These are phyloP conservation scores for Drosophila trapezifrons DNA, from an alignment of 1,140 invertebrate genomes.

Conservation along the genomic window DNA sequence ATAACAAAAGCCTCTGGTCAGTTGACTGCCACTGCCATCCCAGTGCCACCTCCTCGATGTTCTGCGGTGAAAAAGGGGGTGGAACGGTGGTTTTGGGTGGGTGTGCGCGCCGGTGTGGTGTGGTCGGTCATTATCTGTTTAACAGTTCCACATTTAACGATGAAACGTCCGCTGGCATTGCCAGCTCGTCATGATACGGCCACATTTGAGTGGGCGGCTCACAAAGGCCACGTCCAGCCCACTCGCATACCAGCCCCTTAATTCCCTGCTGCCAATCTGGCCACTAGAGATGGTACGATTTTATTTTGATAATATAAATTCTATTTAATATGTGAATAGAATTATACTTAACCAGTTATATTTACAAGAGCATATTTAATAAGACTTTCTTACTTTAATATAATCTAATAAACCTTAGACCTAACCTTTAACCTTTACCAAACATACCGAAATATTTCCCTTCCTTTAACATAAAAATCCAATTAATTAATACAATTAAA, in stretches of 20 bases:
- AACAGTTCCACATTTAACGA: conserved; percentile 81
- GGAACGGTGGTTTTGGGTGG: background rate
- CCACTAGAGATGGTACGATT: conserved; percentile 27
- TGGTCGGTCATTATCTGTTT: conserved; percentile 78
- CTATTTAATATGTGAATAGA: too few relatives aligned
- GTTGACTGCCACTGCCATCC: conserved; percentile 13
- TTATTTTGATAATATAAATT: background rate
- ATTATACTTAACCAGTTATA: too few relatives aligned
- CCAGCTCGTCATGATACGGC: conserved; percentile 60
- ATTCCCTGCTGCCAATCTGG: conserved; percentile 12
- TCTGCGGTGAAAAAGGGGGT: conserved; percentile 24
- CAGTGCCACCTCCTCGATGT: conserved; percentile 7
- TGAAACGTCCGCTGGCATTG: conserved; percentile 53
- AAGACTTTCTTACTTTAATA: too few relatives aligned
- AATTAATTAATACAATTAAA: too few relatives aligned
- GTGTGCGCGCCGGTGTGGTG: conserved; percentile 29
- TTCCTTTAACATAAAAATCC: too few relatives aligned
- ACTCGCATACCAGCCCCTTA: conserved; percentile 3
- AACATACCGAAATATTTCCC: too few relatives aligned
- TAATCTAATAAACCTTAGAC: too few relatives aligned
- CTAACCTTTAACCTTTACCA: background rate
- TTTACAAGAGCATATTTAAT: too few relatives aligned
- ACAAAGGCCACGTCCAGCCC: conserved; percentile 16
- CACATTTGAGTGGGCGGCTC: conserved; percentile 49
- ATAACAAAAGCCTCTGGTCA: conserved; percentile 59